Evolutionary conservation across 2,888 invertebrate species (phyloP), one percentile per base, ranked within the genome.

Genomic region (Zygothrica quintamaculata): DNA sequence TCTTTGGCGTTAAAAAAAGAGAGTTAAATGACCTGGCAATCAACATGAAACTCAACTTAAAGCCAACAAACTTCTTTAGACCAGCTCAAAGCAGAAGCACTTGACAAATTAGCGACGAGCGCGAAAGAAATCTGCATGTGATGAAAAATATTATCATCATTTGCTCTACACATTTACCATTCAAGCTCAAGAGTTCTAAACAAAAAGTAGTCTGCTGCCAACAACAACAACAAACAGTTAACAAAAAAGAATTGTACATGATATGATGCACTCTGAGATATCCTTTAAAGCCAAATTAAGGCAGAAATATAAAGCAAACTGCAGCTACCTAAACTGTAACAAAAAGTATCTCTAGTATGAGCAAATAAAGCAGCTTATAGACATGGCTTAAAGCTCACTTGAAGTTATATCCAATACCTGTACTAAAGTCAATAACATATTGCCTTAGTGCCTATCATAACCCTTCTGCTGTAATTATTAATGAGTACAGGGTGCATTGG

Each of bases 61-160:
- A 33, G 37, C 39, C 12, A 5, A 48, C 55, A 4, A 71, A 48
- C 31, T 7, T 5, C 11, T 16, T 60, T 9, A 33, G 11, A 5
- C 29, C 3, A 9, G 5, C 29, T 29, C 5, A 8, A 9, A 13
- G 52, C 11, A 37, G 12, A 65, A 65, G 58, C 71, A 69, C 60
- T 85, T 85, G 85, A 88, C 82, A 87, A 87, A 87, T 87, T 79
- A 73, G 73, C 57, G 64, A 62, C 51, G 50, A 61, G 46, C 37
- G 33, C 12, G 22, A 18, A 61, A 58, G 56, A 74, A 82, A 71
- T 70, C 52, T 65, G 66, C 73, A 71, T 81, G 65, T 60, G 71
- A 57, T 86, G 62, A 75, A 65, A 77, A 81, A 74, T 84, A 57
- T 73, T 60, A 85, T 74, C 80, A 84, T 85, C 74, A 68, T 72